Evolutionary conservation across 1,140 invertebrate genomes (phyloP), one percentile per base, ranked within the genome.

Genomic region (Trachymyrmex cornetzi): DNA sequence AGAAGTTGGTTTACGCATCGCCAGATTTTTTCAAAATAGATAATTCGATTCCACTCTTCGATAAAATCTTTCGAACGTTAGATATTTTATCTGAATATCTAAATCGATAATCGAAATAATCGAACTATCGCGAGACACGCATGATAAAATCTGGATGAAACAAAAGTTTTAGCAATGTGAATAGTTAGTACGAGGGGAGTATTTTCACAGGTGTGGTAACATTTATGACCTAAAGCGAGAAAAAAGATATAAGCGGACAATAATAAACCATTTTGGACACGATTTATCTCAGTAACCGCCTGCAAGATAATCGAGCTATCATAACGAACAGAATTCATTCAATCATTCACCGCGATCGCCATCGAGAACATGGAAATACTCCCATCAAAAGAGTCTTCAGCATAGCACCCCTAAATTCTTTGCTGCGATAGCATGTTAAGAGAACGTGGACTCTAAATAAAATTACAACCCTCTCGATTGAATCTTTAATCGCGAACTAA

Each of bases 211-310:
- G 14, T 77, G 63, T 50, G 66, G 48, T 77, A 85, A 64, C 11
- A 44, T 64, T 88, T 64, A 72, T 79, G 64, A 77, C 61, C 44
- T 82, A 72, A 81, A 72, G 50, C 14, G 12, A 44, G n/a, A 82
- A 38, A 66, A 64, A 34, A 57, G 9, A 61, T 82, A n/a, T 69
- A 87, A 90, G 57, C 88, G 81, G 89, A 90, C 89, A 90, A 90
- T 90, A 90, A 90, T 86, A 61, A 80, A 64, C 48, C 61, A 89
- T 44, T 75, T 89, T 87, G 64, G 34, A 80, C 59, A 80, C 71
- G 30, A 87, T 81, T 71, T 81, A 59, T 66, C 44, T 53, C 63
- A 64, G 24, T 48, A 27, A 27, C 44, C 61, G 50, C 53, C 34
- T 67, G 38, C 44, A 67, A 66, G 11, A 48, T 61, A 75, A 11